Percentiles rank a stretch among this genome's conserved stretches.
phyloP scores from a whole-genome alignment of 2,888 invertebrate genomes.

The Parapristionchus giblindavisi region DNA sequence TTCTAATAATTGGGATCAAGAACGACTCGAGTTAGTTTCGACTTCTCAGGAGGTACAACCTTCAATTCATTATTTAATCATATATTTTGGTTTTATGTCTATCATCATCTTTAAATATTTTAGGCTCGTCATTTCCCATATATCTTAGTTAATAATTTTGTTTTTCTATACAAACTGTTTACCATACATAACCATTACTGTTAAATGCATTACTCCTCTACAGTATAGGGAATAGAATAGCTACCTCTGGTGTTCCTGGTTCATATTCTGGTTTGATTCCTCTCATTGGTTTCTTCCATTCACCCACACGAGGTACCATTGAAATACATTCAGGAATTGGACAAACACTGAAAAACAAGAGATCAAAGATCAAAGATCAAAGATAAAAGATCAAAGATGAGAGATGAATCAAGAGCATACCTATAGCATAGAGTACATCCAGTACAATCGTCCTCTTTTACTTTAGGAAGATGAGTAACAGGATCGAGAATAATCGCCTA shows the following conservation, averaged over 20 bases:
- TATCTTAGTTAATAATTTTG: too few species aligned
- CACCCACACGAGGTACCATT: conserved; percentile 87
- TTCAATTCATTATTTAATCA: neutral
- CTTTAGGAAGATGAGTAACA: conserved; percentile 87
- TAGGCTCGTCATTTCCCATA: too few species aligned
- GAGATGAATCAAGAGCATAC: conserved; percentile 37
- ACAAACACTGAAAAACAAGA: conserved; percentile 78
- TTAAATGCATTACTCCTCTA: too few species aligned
- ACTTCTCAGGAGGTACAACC: conserved; percentile 41
- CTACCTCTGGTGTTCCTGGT: conserved; percentile 57
- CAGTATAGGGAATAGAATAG: neutral
- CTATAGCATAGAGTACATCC: conserved; percentile 88
- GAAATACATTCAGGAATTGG: conserved; percentile 98
- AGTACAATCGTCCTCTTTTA: conserved; percentile 79
- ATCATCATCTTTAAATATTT: too few species aligned
- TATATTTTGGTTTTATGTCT: too few species aligned
- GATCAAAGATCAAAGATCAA: too few species aligned
- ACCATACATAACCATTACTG: too few species aligned
- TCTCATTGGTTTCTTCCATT: conserved; percentile 83
- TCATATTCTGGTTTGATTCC: conserved; percentile 73
- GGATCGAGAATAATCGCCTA: conserved; percentile 83
- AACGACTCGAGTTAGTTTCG: conserved; percentile 49
- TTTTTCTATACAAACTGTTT: too few species aligned
- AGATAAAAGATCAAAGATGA: conserved; percentile 70
- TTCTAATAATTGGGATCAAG: conserved; percentile 43